Evolutionary conservation across 2,797 vertebrate species (phyloP).

Genomic region (Parauchenoglanis ngamensis): DNA sequence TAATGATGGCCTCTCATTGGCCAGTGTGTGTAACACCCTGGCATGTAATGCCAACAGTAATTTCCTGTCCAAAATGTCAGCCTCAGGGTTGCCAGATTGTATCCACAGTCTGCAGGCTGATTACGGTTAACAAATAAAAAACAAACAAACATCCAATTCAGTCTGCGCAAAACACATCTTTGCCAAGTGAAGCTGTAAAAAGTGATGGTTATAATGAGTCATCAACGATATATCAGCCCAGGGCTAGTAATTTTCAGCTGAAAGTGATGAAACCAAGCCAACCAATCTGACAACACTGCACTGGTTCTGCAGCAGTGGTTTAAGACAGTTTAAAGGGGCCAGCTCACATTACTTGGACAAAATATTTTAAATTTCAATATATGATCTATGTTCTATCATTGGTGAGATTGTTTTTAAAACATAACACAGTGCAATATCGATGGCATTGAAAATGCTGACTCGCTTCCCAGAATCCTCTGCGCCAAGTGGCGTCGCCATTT

Average conservation of each 20-base stretch:
- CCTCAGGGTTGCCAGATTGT: conserved; percentile 3
- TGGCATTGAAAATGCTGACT: too few relatives aligned
- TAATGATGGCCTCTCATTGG: neutral
- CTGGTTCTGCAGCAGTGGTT: neutral
- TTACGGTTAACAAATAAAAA: neutral
- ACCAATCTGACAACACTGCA: neutral
- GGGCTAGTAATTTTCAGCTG: neutral
- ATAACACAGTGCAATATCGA: too few relatives aligned
- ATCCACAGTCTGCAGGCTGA: neutral
- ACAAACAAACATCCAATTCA: neutral
- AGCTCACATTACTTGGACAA: too few relatives aligned
- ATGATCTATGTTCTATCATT: too few relatives aligned
- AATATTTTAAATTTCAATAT: too few relatives aligned
- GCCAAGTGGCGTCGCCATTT: too few relatives aligned
- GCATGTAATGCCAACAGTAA: neutral
- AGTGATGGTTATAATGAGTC: neutral
- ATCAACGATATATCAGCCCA: neutral
- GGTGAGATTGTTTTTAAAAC: too few relatives aligned
- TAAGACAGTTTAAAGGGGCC: neutral
- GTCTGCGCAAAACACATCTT: neutral
- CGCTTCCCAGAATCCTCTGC: too few relatives aligned
- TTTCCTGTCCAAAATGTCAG: conserved; percentile 5
- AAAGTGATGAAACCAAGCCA: neutral
- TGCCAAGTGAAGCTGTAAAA: neutral
- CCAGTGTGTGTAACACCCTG: neutral